These are phyloP conservation scores for Vidua chalybeata DNA, from an alignment of 2,113 vertebrate genomes.

Conservation along the genomic window DNA sequence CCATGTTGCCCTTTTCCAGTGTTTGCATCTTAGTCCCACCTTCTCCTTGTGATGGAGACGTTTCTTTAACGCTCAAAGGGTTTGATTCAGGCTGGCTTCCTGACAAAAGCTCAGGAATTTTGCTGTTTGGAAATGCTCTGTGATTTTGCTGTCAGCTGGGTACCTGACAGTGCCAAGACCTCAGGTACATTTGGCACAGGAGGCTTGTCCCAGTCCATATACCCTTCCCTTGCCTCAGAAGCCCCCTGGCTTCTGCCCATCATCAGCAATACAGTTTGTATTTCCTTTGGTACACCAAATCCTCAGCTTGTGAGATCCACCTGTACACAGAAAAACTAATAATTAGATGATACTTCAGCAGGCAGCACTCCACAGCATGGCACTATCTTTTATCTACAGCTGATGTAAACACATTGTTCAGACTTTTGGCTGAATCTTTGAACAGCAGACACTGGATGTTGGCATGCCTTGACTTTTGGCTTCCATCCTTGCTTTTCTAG, in stretches of 20 bases:
- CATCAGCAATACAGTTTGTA: rapidly evolving
- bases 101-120: background rate
- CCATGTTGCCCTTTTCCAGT: rapidly evolving
- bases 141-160: background rate
- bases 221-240: background rate
- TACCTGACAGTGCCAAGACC: background rate
- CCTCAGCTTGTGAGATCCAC: background rate
- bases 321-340: background rate
- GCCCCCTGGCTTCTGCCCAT: background rate
- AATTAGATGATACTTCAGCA: background rate
- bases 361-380: background rate
- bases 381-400: background rate
- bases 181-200: background rate
- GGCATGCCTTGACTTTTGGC: background rate
- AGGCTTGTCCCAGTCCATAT: background rate
- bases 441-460: background rate
- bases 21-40: background rate
- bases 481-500: background rate
- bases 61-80: background rate
- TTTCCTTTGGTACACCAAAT: background rate
- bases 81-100: background rate
- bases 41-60: background rate
- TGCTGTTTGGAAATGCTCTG: background rate
- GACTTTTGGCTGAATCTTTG: background rate
- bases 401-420: background rate